Percentiles rank a stretch among this genome's conserved stretches.
Conservation (phyloP, 2,888 invertebrate species). For the Scaptodrosophila latifasciaeformis region DNA sequence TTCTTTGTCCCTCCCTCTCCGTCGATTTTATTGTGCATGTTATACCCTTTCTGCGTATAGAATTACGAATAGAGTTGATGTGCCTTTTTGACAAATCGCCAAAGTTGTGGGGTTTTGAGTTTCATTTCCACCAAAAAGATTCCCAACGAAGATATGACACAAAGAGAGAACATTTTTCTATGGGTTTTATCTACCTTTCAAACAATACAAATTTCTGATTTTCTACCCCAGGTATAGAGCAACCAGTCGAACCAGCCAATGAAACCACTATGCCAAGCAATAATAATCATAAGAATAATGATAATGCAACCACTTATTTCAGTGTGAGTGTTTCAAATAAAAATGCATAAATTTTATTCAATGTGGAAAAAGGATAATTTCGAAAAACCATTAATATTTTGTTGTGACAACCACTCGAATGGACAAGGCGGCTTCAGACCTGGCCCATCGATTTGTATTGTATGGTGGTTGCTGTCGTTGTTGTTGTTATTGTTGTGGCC, state of each 20-base stretch:
- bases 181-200: not conserved
- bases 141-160: constrained; percentile 25
- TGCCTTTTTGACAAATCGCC: constrained; percentile 49
- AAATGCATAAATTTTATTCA: constrained; percentile 41
- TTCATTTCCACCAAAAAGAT: constrained; percentile 7
- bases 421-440: too few species aligned
- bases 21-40: constrained; percentile 20
- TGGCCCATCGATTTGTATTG: too few species aligned
- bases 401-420: constrained; percentile 48
- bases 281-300: constrained; percentile 26
- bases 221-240: constrained; percentile 25
- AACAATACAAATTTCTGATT: constrained; percentile 19
- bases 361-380: constrained; percentile 65
- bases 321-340: constrained; percentile 16
- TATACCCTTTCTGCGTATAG: constrained; percentile 11
- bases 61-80: constrained; percentile 20
- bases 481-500: constrained; percentile 49
- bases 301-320: constrained; percentile 13
- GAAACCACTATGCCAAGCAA: constrained; percentile 40
- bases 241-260: constrained; percentile 5
- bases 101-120: constrained; percentile 1
- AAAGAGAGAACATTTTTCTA: not conserved
- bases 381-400: constrained; percentile 60
- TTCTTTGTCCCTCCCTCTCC: too few species aligned
- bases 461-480: not conserved